phyloP scores from a whole-genome alignment of 2,113 vertebrate genomes.

The Serilophus lunatus region DNA sequence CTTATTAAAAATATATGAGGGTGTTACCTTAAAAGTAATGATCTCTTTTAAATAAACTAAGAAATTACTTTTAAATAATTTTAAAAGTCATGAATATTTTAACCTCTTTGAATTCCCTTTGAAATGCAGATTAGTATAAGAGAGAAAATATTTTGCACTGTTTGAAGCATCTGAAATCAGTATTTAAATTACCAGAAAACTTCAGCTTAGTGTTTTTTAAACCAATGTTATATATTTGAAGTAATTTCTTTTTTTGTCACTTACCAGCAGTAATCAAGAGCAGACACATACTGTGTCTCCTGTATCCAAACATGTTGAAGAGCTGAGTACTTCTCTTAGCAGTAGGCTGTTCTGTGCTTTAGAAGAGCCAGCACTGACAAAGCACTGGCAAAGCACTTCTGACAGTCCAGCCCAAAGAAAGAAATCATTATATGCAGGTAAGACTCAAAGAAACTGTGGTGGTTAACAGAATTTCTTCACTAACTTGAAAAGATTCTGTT shows the following conservation, averaged over 20 bases:
- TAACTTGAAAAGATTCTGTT: background rate
- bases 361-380: background rate
- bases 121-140: background rate
- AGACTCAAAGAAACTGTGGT: background rate
- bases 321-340: background rate
- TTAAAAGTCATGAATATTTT: background rate
- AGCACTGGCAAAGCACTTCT: background rate
- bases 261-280: conserved; percentile 31
- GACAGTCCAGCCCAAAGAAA: conserved; percentile 35
- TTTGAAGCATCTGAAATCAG: background rate
- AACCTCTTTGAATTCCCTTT: background rate
- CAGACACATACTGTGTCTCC: conserved; percentile 11
- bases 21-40: background rate
- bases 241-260: background rate
- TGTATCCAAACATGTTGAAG: background rate
- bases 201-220: background rate
- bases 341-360: background rate
- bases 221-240: background rate
- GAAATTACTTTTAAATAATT: background rate
- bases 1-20: background rate
- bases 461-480: background rate
- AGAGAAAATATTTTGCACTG: background rate
- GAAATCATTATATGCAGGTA: conserved; percentile 70
- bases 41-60: background rate
- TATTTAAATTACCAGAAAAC: background rate